These are phyloP conservation scores for Allolobophora icterica DNA, from an alignment of 2,888 invertebrate genomes.

Conservation along the genomic window DNA sequence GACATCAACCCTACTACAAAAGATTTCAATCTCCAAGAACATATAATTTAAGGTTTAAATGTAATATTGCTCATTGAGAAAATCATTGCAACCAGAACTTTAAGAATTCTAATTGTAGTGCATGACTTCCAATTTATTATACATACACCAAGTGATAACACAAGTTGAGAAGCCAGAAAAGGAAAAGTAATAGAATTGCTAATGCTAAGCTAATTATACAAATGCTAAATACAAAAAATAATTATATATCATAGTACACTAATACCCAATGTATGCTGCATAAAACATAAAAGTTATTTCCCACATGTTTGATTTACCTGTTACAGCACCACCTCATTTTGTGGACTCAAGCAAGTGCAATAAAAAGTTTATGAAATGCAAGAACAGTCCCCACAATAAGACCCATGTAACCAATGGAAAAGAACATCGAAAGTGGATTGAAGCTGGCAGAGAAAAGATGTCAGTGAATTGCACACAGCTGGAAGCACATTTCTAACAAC, in stretches of 20 bases:
- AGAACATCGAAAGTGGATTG: background rate
- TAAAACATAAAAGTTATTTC: background rate
- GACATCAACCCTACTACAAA: background rate
- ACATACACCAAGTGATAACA: background rate
- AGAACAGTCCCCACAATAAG: background rate
- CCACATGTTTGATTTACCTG: background rate
- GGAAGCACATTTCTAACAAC: slow-evolving; percentile 17
- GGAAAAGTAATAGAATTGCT: background rate
- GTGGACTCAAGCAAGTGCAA: background rate
- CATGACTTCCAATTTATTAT: background rate
- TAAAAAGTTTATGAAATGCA: background rate
- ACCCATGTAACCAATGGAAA: background rate
- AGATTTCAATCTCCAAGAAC: background rate
- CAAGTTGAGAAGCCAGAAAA: background rate
- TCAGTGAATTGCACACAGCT: background rate
- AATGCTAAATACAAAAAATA: background rate
- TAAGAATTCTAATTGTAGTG: background rate
- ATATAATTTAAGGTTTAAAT: background rate
- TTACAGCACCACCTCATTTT: background rate
- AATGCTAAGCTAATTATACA: background rate
- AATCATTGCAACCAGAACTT: background rate
- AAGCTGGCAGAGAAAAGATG: too few relatives aligned
- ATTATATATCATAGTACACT: background rate
- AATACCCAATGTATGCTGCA: background rate
- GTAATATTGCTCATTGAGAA: slow-evolving; percentile 1